Evolutionary conservation across 2,888 invertebrate species (phyloP).

Genomic region (Leptopilina syphax): DNA sequence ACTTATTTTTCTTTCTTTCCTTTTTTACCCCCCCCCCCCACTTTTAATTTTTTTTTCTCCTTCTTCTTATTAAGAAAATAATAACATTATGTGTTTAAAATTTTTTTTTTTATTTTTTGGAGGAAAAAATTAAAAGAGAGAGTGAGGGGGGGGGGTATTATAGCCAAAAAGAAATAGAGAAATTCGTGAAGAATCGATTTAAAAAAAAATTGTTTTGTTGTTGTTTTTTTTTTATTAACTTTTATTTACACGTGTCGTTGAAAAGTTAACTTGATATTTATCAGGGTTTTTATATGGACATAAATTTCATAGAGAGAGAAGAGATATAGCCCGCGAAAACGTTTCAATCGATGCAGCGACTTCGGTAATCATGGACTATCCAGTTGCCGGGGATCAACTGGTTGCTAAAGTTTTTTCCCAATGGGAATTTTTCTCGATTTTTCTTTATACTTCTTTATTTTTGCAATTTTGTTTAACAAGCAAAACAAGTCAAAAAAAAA

Average conservation of each 20-base stretch:
- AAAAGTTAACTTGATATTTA: background rate
- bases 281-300: background rate
- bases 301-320: constrained; percentile 1
- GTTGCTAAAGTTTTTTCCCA: background rate
- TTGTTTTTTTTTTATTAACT: background rate
- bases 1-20: too few species aligned
- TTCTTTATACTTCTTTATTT: background rate
- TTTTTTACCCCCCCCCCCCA: too few species aligned
- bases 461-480: background rate
- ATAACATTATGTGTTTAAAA: too few species aligned
- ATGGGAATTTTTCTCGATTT: background rate
- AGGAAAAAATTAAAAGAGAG: too few species aligned
- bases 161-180: too few species aligned
- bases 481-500: background rate
- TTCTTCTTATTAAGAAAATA: too few species aligned
- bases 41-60: too few species aligned
- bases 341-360: constrained; percentile 37
- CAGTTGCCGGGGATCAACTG: constrained; percentile 34
- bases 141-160: too few species aligned
- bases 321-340: background rate
- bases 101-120: too few species aligned
- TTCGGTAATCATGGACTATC: constrained; percentile 23
- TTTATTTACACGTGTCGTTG: too few species aligned
- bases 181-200: too few species aligned
- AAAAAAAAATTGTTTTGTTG: background rate